A percentile compares a stretch with the other conserved stretches of the same genome.
phyloP scores from a whole-genome alignment of 2,113 vertebrate species.

The Egretta garzetta region DNA sequence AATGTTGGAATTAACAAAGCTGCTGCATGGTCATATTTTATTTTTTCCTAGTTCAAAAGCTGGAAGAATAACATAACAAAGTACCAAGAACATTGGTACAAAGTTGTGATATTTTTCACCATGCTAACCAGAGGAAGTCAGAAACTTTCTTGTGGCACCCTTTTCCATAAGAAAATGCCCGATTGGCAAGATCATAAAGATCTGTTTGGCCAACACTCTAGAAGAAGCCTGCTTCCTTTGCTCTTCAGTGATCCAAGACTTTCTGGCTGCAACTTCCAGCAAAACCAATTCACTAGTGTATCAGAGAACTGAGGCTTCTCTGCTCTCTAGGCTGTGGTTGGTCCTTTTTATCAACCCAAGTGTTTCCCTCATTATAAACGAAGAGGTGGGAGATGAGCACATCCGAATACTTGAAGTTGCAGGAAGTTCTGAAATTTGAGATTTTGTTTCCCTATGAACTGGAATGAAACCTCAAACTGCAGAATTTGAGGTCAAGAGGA shows the following conservation, averaged over 20 bases:
- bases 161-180: not conserved
- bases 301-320: not conserved
- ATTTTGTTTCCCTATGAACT: not conserved
- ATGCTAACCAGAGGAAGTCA: not conserved
- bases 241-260: not conserved
- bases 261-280: not conserved
- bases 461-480: not conserved
- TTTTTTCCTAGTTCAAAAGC: not conserved
- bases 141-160: not conserved
- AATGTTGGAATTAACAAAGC: not conserved
- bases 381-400: not conserved
- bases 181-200: not conserved
- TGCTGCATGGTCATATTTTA: not conserved
- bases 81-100: not conserved
- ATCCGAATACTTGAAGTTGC: not conserved
- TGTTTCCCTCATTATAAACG: not conserved
- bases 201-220: not conserved
- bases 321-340: not conserved
- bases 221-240: not conserved
- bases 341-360: not conserved
- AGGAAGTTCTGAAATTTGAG: not conserved
- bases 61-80: not conserved
- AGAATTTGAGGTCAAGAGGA: not conserved
- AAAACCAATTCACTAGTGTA: not conserved
- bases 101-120: not conserved